phyloP scores from a whole-genome alignment of 2,888 invertebrate species.

The Euphydryas editha region DNA sequence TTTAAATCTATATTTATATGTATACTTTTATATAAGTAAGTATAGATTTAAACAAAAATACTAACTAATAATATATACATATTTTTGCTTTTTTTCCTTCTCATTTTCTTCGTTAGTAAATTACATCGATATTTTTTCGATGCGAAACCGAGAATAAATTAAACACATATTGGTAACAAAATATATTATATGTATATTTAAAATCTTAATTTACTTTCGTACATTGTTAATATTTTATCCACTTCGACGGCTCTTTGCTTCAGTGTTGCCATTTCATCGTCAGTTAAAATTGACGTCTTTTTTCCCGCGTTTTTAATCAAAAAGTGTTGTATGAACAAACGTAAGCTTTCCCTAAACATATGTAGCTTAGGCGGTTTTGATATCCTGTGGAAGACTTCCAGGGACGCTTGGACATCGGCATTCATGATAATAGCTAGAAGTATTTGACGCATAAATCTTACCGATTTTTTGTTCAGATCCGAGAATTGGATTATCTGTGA shows the following conservation, averaged over 20 bases:
- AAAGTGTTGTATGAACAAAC: slow-evolving; percentile 94
- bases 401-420: slow-evolving; percentile 83
- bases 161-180: not conserved
- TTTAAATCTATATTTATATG: too few species aligned
- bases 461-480: slow-evolving; percentile 90
- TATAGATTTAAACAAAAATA: too few species aligned
- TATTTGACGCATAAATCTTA: slow-evolving; percentile 91
- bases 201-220: slow-evolving; percentile 73
- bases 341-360: slow-evolving; percentile 91
- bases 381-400: slow-evolving; percentile 89
- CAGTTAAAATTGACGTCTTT: slow-evolving; percentile 61
- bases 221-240: slow-evolving; percentile 85
- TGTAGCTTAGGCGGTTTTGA: slow-evolving; percentile 89
- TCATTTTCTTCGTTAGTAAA: not conserved
- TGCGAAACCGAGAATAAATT: slow-evolving; percentile 3
- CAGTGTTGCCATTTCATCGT: slow-evolving; percentile 62
- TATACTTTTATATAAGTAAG: too few species aligned
- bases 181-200: slow-evolving; percentile 54
- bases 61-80: too few species aligned
- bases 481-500: slow-evolving; percentile 92
- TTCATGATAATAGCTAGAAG: slow-evolving; percentile 89
- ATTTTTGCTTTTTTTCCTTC: too few species aligned
- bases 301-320: slow-evolving; percentile 86
- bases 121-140: not conserved
- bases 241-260: slow-evolving; percentile 85